Evolutionary conservation across 2,888 invertebrate species (phyloP).

Genomic region (Clunio marinus): DNA sequence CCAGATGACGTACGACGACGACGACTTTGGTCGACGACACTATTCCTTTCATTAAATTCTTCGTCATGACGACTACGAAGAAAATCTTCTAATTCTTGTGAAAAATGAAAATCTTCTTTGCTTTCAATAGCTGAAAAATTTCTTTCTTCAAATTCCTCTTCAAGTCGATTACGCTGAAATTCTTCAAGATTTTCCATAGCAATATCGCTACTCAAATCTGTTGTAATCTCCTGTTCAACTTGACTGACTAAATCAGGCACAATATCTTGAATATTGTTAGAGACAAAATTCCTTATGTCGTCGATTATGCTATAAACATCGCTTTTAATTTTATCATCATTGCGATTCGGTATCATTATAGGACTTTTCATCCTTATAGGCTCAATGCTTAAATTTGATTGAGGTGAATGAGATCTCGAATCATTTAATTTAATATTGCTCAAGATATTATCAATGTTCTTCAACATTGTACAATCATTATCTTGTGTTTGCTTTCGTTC

Average conservation of each 20-base stretch:
- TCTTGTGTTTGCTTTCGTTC: slow-evolving; percentile 51
- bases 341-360: slow-evolving; percentile 43
- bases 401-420: slow-evolving; percentile 42
- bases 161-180: background rate
- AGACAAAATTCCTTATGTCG: slow-evolving; percentile 50
- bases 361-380: slow-evolving; percentile 50
- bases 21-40: slow-evolving; percentile 4
- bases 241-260: slow-evolving; percentile 50
- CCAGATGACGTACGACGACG: background rate
- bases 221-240: slow-evolving; percentile 48
- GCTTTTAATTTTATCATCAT: slow-evolving; percentile 38
- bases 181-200: slow-evolving; percentile 6
- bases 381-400: slow-evolving; percentile 42
- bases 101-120: background rate
- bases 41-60: slow-evolving; percentile 28
- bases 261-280: slow-evolving; percentile 52
- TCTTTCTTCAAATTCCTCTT: slow-evolving; percentile 26
- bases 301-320: slow-evolving; percentile 41
- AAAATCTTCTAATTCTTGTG: slow-evolving; percentile 15
- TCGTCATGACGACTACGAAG: slow-evolving; percentile 20
- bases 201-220: slow-evolving; percentile 40
- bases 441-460: slow-evolving; percentile 48
- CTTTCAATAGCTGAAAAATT: slow-evolving; percentile 37
- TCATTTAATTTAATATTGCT: slow-evolving; percentile 44
- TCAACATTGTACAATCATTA: slow-evolving; percentile 45